Percentiles rank a stretch among this genome's conserved stretches.
These are phyloP conservation scores for Rhagophthalmus giganteus DNA, from an alignment of 2,888 invertebrate genomes.

Conservation along the genomic window DNA sequence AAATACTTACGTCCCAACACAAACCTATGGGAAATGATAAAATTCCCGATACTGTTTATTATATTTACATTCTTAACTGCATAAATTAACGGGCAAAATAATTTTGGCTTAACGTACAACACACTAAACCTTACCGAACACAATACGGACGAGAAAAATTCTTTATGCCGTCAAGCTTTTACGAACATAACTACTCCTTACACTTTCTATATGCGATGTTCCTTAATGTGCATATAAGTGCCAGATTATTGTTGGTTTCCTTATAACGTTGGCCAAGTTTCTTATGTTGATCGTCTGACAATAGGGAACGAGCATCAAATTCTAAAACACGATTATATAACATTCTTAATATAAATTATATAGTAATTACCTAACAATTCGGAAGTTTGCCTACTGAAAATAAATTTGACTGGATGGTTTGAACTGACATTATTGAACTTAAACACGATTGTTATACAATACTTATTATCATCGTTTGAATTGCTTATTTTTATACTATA, in stretches of 20 bases:
- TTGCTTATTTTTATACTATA: constrained; percentile 2
- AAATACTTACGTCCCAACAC: too few species aligned
- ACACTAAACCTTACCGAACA: too few species aligned
- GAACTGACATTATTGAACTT: background rate
- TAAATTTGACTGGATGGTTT: constrained; percentile 5
- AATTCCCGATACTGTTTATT: too few species aligned
- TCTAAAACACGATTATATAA: background rate
- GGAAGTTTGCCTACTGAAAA: constrained; percentile 1
- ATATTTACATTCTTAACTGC: too few species aligned
- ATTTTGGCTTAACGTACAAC: too few species aligned
- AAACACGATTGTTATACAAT: constrained; percentile 5
- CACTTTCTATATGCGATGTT: background rate
- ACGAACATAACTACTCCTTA: background rate
- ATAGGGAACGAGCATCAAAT: constrained; percentile 4
- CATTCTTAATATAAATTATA: background rate
- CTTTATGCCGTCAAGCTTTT: too few species aligned
- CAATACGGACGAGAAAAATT: too few species aligned
- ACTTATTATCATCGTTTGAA: background rate
- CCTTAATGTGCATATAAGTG: constrained; percentile 6
- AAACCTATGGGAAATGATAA: too few species aligned
- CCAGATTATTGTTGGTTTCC: constrained; percentile 1
- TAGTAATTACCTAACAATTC: constrained; percentile 4
- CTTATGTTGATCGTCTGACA: background rate
- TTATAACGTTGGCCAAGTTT: background rate
- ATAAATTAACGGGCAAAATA: too few species aligned